A percentile compares a stretch with the other conserved stretches of the same genome.
Evolutionary conservation across 2,888 invertebrate species (phyloP).

Genomic region (Oxytorus armatus): DNA sequence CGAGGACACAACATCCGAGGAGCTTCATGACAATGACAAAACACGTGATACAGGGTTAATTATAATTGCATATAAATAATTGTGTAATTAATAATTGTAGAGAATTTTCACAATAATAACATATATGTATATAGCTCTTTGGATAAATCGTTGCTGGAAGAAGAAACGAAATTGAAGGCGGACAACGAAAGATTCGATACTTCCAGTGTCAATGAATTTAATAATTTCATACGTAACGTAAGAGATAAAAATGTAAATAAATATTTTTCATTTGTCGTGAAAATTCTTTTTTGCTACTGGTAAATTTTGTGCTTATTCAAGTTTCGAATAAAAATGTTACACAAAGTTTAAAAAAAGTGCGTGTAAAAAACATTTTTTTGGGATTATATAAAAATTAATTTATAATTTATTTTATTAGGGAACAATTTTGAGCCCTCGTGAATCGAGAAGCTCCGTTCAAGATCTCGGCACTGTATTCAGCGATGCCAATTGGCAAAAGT

Average conservation of each 20-base stretch:
- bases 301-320: background rate
- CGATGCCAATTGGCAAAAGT: conserved; percentile 76
- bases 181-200: conserved; percentile 48
- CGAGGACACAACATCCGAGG: conserved; percentile 49
- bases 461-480: conserved; percentile 74
- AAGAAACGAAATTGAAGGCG: conserved; percentile 1
- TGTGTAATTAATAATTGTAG: background rate
- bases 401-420: conserved; percentile 54
- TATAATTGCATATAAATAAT: background rate
- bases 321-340: too few relatives aligned
- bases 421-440: conserved; percentile 46
- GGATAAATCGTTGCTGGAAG: conserved; percentile 9
- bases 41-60: conserved; percentile 33
- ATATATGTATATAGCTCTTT: conserved; percentile 2
- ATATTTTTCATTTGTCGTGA: conserved; percentile 15
- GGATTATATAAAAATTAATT: too few relatives aligned
- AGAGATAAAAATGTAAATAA: conserved; percentile 31
- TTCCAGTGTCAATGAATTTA: conserved; percentile 73
- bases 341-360: too few relatives aligned
- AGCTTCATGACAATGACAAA: conserved; percentile 20
- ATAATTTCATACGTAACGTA: conserved; percentile 69
- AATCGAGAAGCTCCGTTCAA: conserved; percentile 69
- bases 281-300: background rate
- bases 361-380: too few relatives aligned
- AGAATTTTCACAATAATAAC: background rate